Evolutionary conservation across 2,888 invertebrate species (phyloP), one percentile per base, ranked within the genome.

Genomic region (Macrophya alboannulata): DNA sequence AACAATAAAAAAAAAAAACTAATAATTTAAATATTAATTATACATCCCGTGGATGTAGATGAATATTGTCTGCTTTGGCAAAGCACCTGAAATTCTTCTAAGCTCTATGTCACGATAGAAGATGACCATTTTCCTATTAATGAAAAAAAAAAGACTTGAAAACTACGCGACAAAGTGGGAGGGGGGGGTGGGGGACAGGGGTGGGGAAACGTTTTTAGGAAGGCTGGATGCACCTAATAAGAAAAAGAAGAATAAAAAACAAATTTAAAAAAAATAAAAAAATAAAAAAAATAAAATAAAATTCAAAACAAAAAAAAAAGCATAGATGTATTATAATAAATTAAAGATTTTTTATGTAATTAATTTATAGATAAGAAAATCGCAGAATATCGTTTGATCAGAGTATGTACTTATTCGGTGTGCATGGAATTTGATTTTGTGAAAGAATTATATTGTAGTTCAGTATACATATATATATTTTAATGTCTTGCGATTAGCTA

Each of bases 241-340:
- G 89, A 43, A 21, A 21, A 21, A 43, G 21, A 62, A 62, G 8
- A 37, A 43, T 6, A 43, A 72, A 43, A 43, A 45, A 17, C 1
- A 74, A 21, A 45, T 17, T 25, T 45, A 45, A 12, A 74, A 45
- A 43, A 21, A 74, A 21, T 21, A 15, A 72, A 72, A 81, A 81
- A 81, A n/a, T 4, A 51, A 76, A 76, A 51, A 89, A 91, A 90
- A 77, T 51, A n/a, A 48, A 51, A 48, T 51, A 51, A 51, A 51
- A 51, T 25, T 15, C 21, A 17, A 9, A 62, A 62, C 12, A 81
- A 68, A 48, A 68, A 51, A 10, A 48, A 68, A 45, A 90, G 90
- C 89, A 89, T 92, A 92, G 91, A 90, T 93, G 92, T 93, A 92
- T 92, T 91, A 93, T 93, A 92, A 92, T 91, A 92, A 92, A 90